phyloP scores from a whole-genome alignment of 1,140 invertebrate species.

The Eubasilissa regina region DNA sequence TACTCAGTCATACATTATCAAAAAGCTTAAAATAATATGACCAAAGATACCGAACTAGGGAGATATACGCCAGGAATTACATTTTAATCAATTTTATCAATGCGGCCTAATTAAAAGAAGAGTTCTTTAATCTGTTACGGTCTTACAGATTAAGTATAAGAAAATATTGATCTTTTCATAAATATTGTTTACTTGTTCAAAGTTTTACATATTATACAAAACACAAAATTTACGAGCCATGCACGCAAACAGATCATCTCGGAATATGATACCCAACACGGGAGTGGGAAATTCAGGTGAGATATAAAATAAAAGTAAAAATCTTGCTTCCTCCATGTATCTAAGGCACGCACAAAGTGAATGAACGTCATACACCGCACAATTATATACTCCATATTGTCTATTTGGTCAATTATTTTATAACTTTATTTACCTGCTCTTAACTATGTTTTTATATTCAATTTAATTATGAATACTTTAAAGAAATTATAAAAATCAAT shows the following conservation, averaged over 20 bases:
- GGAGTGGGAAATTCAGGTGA: neutral
- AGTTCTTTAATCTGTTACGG: neutral
- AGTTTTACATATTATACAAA: neutral
- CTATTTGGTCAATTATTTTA: constrained; percentile 50
- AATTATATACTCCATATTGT: constrained; percentile 38
- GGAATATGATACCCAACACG: no score
- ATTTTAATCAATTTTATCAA: constrained; percentile 7
- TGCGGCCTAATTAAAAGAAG: constrained; percentile 9
- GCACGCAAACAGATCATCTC: neutral
- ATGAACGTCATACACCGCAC: constrained; percentile 40
- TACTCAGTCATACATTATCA: constrained; percentile 44
- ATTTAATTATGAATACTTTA: constrained; percentile 35
- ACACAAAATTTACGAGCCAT: neutral
- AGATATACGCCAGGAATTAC: constrained; percentile 35
- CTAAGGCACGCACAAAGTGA: constrained; percentile 61
- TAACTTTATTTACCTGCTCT: constrained; percentile 39
- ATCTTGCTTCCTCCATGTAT: constrained; percentile 51
- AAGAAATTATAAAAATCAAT: constrained; percentile 36
- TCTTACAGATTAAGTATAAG: neutral
- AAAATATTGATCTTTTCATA: constrained; percentile 31
- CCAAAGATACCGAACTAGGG: constrained; percentile 44
- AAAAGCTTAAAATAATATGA: constrained; percentile 49
- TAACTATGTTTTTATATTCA: constrained; percentile 36
- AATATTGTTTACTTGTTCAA: constrained; percentile 20
- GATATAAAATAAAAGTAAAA: constrained; percentile 16